Conservation (phyloP, 2,797 vertebrate genomes). For the Bufotes viridis region DNA sequence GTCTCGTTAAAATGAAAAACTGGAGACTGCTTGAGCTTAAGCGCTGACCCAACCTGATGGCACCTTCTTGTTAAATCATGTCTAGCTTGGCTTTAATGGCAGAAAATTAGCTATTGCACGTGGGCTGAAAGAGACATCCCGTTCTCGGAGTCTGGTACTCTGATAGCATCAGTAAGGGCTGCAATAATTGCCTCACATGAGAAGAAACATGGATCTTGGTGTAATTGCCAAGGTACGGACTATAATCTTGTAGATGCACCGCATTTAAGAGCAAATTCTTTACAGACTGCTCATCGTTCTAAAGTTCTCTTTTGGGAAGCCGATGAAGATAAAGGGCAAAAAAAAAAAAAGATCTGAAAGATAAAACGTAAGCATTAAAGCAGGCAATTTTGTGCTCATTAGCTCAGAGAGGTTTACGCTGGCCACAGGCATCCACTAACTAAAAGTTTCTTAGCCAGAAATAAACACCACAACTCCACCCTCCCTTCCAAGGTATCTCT, state of each 20-base stretch:
- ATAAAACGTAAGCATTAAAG: background rate
- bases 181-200: slow-evolving; percentile 23
- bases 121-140: slow-evolving; percentile 46
- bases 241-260: background rate
- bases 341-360: background rate
- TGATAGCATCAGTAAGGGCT: slow-evolving; percentile 7
- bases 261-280: slow-evolving; percentile 10
- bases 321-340: background rate
- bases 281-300: background rate
- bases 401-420: background rate
- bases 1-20: slow-evolving; percentile 63
- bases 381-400: background rate
- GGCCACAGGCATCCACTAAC: background rate
- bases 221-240: slow-evolving; percentile 1
- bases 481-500: background rate
- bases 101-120: slow-evolving; percentile 48
- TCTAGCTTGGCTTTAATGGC: slow-evolving; percentile 56
- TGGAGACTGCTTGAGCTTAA: slow-evolving; percentile 52
- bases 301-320: slow-evolving; percentile 11
- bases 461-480: background rate
- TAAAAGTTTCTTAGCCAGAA: background rate
- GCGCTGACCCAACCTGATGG: slow-evolving; percentile 56
- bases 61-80: slow-evolving; percentile 60
- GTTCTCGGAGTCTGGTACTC: slow-evolving; percentile 22
- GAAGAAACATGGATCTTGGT: slow-evolving; percentile 25